Evolutionary conservation across 2,888 invertebrate genomes (phyloP).

Genomic region (Bellardia pandia): DNA sequence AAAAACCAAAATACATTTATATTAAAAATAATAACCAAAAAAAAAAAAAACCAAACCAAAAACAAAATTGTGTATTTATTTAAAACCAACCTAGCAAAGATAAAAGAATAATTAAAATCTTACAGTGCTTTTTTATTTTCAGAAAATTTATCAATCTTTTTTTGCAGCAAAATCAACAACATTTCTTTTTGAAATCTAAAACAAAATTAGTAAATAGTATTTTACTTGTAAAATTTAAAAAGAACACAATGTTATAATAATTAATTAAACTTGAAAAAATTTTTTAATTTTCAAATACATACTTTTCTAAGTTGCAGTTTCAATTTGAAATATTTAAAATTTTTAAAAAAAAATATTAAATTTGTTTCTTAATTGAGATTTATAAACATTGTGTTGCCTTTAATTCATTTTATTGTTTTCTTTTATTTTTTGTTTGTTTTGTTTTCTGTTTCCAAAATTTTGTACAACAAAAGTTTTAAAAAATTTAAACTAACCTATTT

Average conservation of each 20-base stretch:
- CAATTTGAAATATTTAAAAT: background rate
- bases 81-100: constrained; percentile 2
- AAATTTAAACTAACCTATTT: constrained; percentile 82
- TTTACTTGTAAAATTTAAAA: background rate
- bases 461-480: constrained; percentile 39
- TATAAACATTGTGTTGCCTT: background rate
- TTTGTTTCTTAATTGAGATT: background rate
- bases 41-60: constrained; percentile 55
- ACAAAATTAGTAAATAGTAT: background rate
- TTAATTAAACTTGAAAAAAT: background rate
- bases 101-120: constrained; percentile 15
- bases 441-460: constrained; percentile 32
- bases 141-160: constrained; percentile 22
- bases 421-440: constrained; percentile 26
- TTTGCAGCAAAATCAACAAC: constrained; percentile 28
- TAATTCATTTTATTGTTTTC: background rate
- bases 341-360: background rate
- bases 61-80: constrained; percentile 68
- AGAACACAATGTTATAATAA: background rate
- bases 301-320: too few species aligned
- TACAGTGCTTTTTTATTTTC: constrained; percentile 53
- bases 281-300: too few species aligned
- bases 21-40: constrained; percentile 56
- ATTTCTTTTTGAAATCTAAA: background rate
- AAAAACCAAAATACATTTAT: constrained; percentile 31